Conservation (phyloP, 1,140 invertebrate genomes). For the Arion vulgaris region DNA sequence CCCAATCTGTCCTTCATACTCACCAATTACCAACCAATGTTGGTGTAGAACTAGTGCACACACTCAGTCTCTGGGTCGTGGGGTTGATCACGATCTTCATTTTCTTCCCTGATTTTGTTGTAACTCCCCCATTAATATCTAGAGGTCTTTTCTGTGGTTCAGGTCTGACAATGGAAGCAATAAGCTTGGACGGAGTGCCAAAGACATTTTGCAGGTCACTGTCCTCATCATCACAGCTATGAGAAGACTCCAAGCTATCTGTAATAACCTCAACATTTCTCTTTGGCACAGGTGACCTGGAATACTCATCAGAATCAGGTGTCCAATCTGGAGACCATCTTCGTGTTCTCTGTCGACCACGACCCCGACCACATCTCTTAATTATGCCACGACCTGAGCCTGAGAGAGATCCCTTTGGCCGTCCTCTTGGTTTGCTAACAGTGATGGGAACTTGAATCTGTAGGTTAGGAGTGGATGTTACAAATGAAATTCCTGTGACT, state of each 20-base stretch:
- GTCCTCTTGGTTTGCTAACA: too few relatives aligned
- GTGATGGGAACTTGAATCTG: too few relatives aligned
- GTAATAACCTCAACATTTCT: neutral
- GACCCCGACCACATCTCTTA: neutral
- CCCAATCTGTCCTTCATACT: too few relatives aligned
- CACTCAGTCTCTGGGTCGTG: neutral
- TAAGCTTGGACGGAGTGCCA: neutral
- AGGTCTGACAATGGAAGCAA: constrained; percentile 8
- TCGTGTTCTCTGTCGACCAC: neutral
- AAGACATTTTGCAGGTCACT: neutral
- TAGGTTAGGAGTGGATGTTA: too few relatives aligned
- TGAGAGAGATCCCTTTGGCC: too few relatives aligned
- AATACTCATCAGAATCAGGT: neutral
- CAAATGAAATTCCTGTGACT: too few relatives aligned
- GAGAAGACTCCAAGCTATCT: neutral
- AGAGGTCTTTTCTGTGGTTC: neutral
- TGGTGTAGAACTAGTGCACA: neutral
- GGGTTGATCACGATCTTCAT: neutral
- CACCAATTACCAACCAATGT: neutral
- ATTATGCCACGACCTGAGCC: too few relatives aligned
- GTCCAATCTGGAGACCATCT: neutral
- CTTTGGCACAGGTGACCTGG: neutral
- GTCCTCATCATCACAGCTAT: neutral
- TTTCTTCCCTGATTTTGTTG: neutral
- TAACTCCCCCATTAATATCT: neutral